Base-by-base conservation (phyloP, 2,797 vertebrate genomes). In the Semotilus atromaculatus region DNA sequence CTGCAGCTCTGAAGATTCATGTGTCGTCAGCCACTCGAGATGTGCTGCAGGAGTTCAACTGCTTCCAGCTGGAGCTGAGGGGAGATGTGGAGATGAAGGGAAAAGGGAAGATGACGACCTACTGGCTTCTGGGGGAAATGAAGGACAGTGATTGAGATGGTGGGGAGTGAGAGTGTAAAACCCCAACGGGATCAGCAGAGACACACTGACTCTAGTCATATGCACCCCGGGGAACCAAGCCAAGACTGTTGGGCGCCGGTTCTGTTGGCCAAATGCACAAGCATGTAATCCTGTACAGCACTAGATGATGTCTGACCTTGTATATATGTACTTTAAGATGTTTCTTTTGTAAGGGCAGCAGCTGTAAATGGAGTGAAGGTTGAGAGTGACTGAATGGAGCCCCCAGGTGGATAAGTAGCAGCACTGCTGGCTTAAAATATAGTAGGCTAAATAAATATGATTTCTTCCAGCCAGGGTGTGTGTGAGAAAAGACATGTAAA, bases 51-150 rank as follows among this genome's bases (percentile, higher is more conserved):
- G 97, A 97, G 85, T 97, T 97, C 16, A 95, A 94, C 88, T 95
- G 96, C 84, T 98, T 99, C 31, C 95, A 96, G 88, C 92, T 98
- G 92, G 96, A 98, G 92, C 95, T 95, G 74, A 91, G 97, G 82
- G 97, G 97, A 1, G 96, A 97, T 1, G 93, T 98, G 26, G 96
- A 97, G 88, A 93, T 99, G 93, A 99, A 98, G 93, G 97, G 97
- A 53, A 98, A 98, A 91, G 97, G 97, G 1, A 97, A 95, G 91
- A 95, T 98, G 92, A 95, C 95, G 88, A 98, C 97, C 1, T 98
- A 97, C 85, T 98, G 97, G 97, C 94, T 98, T 19, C 91, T 96
- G 79, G 96, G 97, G 2, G 97, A 97, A 89, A 93, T 87, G 4
- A 87, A 89, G 38, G 89, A 90, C 93, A 93, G 78, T 95, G 94